phyloP scores from a whole-genome alignment of 2,888 invertebrate genomes.

The Embidobia sp. region DNA sequence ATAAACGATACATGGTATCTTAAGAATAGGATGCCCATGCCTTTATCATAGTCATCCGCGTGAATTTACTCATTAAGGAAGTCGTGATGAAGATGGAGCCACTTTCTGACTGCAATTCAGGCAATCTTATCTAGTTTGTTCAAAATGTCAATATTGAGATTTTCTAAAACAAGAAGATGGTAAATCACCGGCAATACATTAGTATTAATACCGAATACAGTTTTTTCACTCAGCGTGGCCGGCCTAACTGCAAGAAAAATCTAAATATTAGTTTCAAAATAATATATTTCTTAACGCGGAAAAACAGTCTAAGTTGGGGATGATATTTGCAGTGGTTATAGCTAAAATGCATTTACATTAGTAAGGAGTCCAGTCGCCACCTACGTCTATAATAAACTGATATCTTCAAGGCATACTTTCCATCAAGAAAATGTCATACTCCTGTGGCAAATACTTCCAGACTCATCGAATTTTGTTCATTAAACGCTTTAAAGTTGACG shows the following conservation, averaged over 20 bases:
- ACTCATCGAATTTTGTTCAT: constrained; percentile 4
- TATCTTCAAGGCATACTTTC: constrained; percentile 13
- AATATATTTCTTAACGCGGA: too few species aligned
- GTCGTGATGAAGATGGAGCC: constrained; percentile 74
- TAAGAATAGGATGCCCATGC: too few species aligned
- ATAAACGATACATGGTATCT: too few species aligned
- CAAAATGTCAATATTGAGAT: constrained; percentile 65
- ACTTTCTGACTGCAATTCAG: constrained; percentile 68
- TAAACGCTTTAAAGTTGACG: too few species aligned
- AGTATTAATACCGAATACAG: constrained; percentile 53
- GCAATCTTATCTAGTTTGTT: constrained; percentile 74
- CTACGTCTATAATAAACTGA: neutral
- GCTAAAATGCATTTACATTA: neutral
- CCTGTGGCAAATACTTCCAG: neutral
- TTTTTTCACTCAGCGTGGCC: too few species aligned
- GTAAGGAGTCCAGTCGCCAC: neutral
- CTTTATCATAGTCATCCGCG: too few species aligned
- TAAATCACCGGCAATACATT: constrained; percentile 46
- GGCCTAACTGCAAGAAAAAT: too few species aligned
- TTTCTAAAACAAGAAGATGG: constrained; percentile 73
- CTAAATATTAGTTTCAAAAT: too few species aligned
- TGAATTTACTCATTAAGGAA: constrained; percentile 72
- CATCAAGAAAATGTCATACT: neutral
- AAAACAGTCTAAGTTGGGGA: too few species aligned
- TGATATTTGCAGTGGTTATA: neutral